phyloP scores from a whole-genome alignment of 2,888 invertebrate species.

The Euspilapteryx auroguttella region DNA sequence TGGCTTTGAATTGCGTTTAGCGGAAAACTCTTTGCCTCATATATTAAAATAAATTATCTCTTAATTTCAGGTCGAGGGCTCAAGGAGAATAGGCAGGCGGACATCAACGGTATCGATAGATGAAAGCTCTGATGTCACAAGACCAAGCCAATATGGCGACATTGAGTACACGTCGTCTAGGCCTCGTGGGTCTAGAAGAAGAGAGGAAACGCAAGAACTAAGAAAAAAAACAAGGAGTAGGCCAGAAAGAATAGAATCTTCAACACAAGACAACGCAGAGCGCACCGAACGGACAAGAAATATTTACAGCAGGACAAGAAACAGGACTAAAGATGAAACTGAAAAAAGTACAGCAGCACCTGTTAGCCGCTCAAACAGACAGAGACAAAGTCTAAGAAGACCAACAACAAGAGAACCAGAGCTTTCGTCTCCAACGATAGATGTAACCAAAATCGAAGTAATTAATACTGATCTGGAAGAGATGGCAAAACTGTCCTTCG shows the following conservation, averaged over 20 bases:
- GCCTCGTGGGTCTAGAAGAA: conserved; percentile 25
- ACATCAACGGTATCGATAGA: conserved; percentile 17
- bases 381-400: conserved; percentile 11
- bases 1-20: no score
- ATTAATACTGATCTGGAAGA: conserved; percentile 25
- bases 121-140: conserved; percentile 16
- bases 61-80: conserved; percentile 39
- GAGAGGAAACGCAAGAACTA: conserved; percentile 17
- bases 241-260: conserved; percentile 14
- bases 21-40: no score
- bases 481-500: conserved; percentile 19
- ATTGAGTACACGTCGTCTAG: conserved; percentile 21
- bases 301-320: conserved; percentile 6
- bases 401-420: conserved; percentile 13
- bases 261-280: not conserved
- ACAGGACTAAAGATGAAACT: conserved; percentile 12
- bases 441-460: conserved; percentile 27
- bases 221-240: conserved; percentile 20
- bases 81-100: conserved; percentile 27
- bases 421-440: conserved; percentile 17
- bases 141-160: conserved; percentile 18
- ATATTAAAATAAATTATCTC: no score
- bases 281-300: not conserved
- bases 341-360: conserved; percentile 11
- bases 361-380: conserved; percentile 1